phyloP scores from a whole-genome alignment of 1,140 invertebrate species.

The Diorhabda sublineata region DNA sequence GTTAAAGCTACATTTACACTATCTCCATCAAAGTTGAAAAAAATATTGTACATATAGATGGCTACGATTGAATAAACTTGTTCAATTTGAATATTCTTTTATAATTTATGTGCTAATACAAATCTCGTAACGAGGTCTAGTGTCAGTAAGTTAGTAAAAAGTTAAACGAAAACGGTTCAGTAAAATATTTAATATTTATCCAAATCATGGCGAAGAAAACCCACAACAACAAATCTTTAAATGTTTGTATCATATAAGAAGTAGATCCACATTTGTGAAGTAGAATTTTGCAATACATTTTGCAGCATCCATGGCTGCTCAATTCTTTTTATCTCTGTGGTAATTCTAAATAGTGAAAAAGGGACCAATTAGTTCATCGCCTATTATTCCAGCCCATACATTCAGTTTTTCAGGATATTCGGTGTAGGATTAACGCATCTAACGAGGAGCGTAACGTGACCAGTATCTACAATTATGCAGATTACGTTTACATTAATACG shows the following conservation, averaged over 20 bases:
- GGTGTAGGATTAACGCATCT: too few species aligned
- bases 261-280: too few species aligned
- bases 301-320: too few species aligned
- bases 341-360: conserved; percentile 34
- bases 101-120: background rate
- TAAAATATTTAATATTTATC: background rate
- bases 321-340: too few species aligned
- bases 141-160: background rate
- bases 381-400: background rate
- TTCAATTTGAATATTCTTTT: background rate
- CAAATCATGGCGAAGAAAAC: background rate
- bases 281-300: too few species aligned
- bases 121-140: background rate
- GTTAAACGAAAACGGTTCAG: background rate
- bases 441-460: background rate
- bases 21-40: too few species aligned
- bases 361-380: background rate
- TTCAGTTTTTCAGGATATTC: background rate
- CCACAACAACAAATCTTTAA: background rate
- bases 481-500: background rate
- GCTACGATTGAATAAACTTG: background rate
- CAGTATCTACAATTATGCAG: background rate
- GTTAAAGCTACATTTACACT: too few species aligned
- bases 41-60: background rate
- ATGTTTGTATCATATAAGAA: background rate